Conservation (phyloP, 1,140 invertebrate species). For the Psilanteris sp. region DNA sequence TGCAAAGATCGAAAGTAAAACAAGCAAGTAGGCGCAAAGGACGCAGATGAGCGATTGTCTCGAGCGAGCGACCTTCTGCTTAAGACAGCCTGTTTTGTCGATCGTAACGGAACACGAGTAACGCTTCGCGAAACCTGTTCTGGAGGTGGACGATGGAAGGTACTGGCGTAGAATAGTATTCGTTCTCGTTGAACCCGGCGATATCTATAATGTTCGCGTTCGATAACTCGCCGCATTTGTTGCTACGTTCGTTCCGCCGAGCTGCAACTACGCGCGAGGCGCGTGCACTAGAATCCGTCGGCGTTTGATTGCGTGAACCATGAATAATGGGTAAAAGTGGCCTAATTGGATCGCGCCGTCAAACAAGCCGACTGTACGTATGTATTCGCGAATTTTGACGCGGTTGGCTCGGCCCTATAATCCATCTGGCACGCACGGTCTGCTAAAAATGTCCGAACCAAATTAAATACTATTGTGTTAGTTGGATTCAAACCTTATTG, state of each 20-base stretch:
- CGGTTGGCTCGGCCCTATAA: slow-evolving; percentile 19
- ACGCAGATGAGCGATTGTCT: slow-evolving; percentile 64
- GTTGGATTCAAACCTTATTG: too few relatives aligned
- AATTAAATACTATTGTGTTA: too few relatives aligned
- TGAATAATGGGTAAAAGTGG: slow-evolving; percentile 46
- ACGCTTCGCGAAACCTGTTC: slow-evolving; percentile 64
- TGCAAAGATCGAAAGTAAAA: slow-evolving; percentile 64
- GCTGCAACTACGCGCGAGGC: slow-evolving; percentile 16
- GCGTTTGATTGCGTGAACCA: slow-evolving; percentile 34
- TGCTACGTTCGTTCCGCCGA: slow-evolving; percentile 24
- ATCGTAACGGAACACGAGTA: slow-evolving; percentile 66
- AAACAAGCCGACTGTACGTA: slow-evolving; percentile 23
- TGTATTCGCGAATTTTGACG: slow-evolving; percentile 21
- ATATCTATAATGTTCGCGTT: slow-evolving; percentile 57
- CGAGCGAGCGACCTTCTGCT: slow-evolving; percentile 58
- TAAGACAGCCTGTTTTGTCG: slow-evolving; percentile 62
- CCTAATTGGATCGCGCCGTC: slow-evolving; percentile 41
- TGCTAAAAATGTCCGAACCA: slow-evolving; percentile 15
- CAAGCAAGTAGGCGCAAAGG: slow-evolving; percentile 58
- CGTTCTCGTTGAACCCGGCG: slow-evolving; percentile 8
- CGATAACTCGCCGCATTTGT: slow-evolving; percentile 41
- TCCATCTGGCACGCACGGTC: slow-evolving; percentile 13
- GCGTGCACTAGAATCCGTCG: slow-evolving; percentile 3
- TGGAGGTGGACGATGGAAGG: slow-evolving; percentile 27
- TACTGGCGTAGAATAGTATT: slow-evolving; percentile 26